These are phyloP conservation scores for Micronycteris hirsuta DNA, from an alignment of 2,113 vertebrate genomes.

Conservation along the genomic window DNA sequence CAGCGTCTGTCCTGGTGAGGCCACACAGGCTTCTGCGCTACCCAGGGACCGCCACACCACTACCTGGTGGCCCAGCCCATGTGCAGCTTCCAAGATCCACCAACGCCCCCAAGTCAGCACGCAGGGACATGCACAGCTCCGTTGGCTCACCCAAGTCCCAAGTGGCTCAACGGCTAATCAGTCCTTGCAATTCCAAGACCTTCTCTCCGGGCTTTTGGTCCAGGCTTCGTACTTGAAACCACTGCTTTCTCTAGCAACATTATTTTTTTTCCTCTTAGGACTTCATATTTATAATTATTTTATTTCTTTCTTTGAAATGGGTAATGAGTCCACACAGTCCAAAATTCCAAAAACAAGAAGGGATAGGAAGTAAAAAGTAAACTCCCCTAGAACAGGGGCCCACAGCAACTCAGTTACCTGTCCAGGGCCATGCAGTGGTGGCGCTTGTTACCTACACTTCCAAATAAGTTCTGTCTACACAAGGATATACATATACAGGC, in stretches of 20 bases:
- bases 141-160: no score
- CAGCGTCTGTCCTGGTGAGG: background rate
- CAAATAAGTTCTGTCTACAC: background rate
- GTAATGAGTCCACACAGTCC: background rate
- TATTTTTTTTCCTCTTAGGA: background rate
- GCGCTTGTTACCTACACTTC: background rate
- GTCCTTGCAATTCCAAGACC: background rate
- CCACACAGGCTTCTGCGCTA: background rate
- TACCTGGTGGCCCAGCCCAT: background rate
- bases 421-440: background rate
- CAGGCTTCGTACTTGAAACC: background rate
- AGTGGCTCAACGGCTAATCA: background rate
- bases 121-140: no score
- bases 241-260: background rate
- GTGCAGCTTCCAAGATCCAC: background rate
- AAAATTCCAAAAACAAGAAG: background rate
- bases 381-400: background rate
- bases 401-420: background rate
- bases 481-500: background rate
- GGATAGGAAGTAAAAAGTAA: background rate
- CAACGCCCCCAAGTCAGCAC: background rate
- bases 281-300: background rate
- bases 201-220: background rate
- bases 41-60: no score
- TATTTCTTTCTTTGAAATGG: background rate